Evolutionary conservation across 2,888 invertebrate species (phyloP).

Genomic region (Nomada ruficornis): DNA sequence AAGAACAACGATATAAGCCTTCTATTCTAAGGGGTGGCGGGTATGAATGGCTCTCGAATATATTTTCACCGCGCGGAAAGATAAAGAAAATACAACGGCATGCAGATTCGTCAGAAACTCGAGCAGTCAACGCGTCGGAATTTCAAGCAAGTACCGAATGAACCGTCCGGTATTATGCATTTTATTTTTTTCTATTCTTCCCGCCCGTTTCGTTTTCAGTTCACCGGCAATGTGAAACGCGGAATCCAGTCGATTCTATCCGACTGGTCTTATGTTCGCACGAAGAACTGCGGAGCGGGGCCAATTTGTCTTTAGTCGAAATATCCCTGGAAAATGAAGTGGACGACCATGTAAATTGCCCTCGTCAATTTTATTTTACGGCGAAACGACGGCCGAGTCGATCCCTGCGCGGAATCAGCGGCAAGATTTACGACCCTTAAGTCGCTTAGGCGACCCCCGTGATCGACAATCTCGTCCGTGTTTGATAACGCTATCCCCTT

Average conservation of each 20-base stretch:
- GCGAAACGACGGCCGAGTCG: conserved; percentile 1
- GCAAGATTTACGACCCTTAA: conserved; percentile 26
- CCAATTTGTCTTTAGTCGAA: conserved; percentile 62
- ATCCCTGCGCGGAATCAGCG: conserved; percentile 16
- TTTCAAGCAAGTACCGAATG: conserved; percentile 35
- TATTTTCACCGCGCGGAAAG: conserved; percentile 30
- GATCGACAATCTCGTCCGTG: conserved; percentile 11
- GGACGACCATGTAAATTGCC: conserved; percentile 54
- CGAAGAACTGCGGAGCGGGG: conserved; percentile 20
- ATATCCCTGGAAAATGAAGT: conserved; percentile 57
- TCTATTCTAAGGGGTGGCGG: not conserved
- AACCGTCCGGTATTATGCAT: conserved; percentile 9
- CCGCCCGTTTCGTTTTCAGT: not conserved
- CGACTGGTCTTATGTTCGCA: conserved; percentile 34
- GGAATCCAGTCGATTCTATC: conserved; percentile 20
- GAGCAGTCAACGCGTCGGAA: conserved; percentile 32
- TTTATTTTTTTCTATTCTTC: not conserved
- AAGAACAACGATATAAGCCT: not conserved
- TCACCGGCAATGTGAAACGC: not conserved
- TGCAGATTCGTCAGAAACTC: conserved; percentile 31
- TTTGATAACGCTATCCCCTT: not conserved
- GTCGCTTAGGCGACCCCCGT: conserved; percentile 7
- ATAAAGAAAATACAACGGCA: conserved; percentile 16
- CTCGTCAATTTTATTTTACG: conserved; percentile 56
- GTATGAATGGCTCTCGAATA: conserved; percentile 37